Evolutionary conservation across 2,113 vertebrate species (phyloP).

Genomic region (Podarcis muralis): DNA sequence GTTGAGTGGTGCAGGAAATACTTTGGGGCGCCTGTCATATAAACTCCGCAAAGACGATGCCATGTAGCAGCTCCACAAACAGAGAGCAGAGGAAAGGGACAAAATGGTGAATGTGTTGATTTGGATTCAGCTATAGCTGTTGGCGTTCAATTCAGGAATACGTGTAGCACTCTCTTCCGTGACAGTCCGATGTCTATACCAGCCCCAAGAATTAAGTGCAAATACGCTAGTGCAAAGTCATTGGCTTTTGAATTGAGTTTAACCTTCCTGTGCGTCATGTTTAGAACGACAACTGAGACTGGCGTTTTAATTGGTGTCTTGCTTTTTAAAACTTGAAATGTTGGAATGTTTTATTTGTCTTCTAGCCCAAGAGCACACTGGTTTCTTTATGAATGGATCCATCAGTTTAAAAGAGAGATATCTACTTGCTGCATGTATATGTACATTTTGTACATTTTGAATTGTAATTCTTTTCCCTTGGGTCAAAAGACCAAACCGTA

Average conservation of each 20-base stretch:
- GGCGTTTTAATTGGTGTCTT: not conserved
- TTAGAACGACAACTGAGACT: slow-evolving; percentile 13
- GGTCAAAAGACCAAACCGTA: not conserved
- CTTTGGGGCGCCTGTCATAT: slow-evolving; percentile 91
- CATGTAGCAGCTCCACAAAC: not conserved
- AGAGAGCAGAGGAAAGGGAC: not conserved
- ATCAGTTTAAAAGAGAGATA: not conserved
- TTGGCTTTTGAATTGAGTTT: slow-evolving; percentile 21
- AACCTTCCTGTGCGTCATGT: not conserved
- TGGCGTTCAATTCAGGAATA: slow-evolving; percentile 23
- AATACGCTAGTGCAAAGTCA: slow-evolving; percentile 2
- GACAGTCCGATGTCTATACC: slow-evolving; percentile 18
- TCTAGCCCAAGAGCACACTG: slow-evolving; percentile 22
- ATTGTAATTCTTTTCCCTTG: slow-evolving; percentile 23
- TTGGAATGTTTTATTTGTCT: slow-evolving; percentile 25
- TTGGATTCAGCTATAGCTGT: slow-evolving; percentile 32
- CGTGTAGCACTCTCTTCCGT: slow-evolving; percentile 1
- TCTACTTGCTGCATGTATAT: slow-evolving; percentile 34
- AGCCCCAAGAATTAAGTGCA: slow-evolving; percentile 7
- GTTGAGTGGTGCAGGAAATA: slow-evolving; percentile 90
- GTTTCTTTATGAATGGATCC: slow-evolving; percentile 30
- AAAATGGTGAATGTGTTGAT: slow-evolving; percentile 20
- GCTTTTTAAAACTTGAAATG: not conserved
- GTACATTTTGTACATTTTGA: slow-evolving; percentile 54
- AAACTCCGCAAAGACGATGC: slow-evolving; percentile 49